Evolutionary conservation across 2,113 vertebrate genomes (phyloP), one percentile per base, ranked within the genome.

Genomic region (Monarcha castaneiventris): DNA sequence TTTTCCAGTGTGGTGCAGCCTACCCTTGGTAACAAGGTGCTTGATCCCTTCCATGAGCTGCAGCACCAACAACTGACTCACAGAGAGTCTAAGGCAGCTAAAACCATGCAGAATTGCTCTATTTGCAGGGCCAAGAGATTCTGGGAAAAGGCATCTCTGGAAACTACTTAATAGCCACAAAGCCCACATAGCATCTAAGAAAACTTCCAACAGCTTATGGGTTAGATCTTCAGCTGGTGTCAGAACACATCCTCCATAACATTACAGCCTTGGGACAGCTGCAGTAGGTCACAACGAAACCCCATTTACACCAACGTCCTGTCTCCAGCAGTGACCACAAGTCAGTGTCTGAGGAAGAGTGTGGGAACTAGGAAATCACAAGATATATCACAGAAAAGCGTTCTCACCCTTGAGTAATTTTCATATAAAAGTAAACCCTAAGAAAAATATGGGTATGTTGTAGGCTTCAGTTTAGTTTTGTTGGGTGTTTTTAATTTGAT

Each of bases 31-130:
- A 90, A 91, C 1, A 9, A 95, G 93, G 55, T 37, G 30, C 85
- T 83, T 96, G 86, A 81, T 93, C 67, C 72, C 37, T 93, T 94
- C 90, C 51, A 75, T 91, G 84, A 92, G 39, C 62, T 84, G 84
- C 89, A 92, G 26, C 89, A 83, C 95, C 93, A 87, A 63, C 23
- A 13, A 91, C 35, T 96, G 94, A 97, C 78, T 95, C 95, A 95
- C 46, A 79, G 75, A 64, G 61, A 82, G 56, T 26, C 86, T 80
- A 54, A 87, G 73, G 69, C 26, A 73, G 37, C 59, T 37, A 83
- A 72, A 91, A 83, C 54, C 73, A 49, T n/a, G n/a, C 52, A 93
- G 33, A 84, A 64, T 10, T 91, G 21, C 19, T 89, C 58, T 33
- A 49, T 52, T 76, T 71, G 32, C 20, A 69, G 44, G 44, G 22